Conservation (phyloP, 2,113 vertebrate genomes). For the Peromyscus californicus region DNA sequence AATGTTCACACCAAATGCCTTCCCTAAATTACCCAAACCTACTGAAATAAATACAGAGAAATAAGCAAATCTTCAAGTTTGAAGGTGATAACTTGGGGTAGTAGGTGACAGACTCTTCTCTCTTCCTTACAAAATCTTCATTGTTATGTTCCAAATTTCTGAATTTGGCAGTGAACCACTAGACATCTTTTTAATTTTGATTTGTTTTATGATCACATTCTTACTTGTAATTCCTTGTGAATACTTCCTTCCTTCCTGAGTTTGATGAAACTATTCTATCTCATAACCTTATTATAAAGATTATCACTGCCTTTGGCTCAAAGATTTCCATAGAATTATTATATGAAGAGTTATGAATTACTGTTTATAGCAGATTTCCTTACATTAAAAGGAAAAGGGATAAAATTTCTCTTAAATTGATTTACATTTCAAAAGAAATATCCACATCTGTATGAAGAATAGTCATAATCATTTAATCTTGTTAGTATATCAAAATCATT, state of each 20-base stretch:
- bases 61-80: neutral
- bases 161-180: neutral
- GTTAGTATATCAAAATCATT: constrained; percentile 68
- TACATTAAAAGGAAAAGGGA: constrained; percentile 43
- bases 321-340: constrained; percentile 65
- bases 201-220: constrained; percentile 30
- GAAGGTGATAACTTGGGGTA: neutral
- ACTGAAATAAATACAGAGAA: neutral
- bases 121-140: neutral
- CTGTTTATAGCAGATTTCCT: constrained; percentile 41
- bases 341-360: constrained; percentile 64
- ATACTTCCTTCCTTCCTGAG: constrained; percentile 74
- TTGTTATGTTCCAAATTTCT: neutral
- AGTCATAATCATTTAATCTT: constrained; percentile 78
- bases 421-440: constrained; percentile 63
- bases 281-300: constrained; percentile 67
- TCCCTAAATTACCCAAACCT: neutral
- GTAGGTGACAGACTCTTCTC: neutral
- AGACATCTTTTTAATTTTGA: constrained; percentile 47
- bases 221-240: constrained; percentile 55
- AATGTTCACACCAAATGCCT: neutral
- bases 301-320: constrained; percentile 48
- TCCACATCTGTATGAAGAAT: constrained; percentile 19
- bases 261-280: constrained; percentile 58
- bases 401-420: constrained; percentile 59